Evolutionary conservation across 1,140 invertebrate genomes (phyloP), one percentile per base, ranked within the genome.

Genomic region (Harlomillsia oculata): DNA sequence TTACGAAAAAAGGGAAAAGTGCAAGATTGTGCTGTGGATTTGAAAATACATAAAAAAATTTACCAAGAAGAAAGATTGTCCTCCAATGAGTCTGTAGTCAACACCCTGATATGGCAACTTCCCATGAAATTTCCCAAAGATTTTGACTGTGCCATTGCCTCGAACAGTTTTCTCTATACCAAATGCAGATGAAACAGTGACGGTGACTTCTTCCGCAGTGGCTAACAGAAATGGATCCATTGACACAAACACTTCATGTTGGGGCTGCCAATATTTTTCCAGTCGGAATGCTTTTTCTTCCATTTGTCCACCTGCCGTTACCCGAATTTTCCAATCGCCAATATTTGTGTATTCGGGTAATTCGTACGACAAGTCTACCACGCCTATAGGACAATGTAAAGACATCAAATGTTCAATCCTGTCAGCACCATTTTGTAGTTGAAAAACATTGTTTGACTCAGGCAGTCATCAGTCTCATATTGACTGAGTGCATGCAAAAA

Each of bases 281-380:
- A 78, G 70, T 44, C 69, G 66, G 32, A 77, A 71, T 29, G 39
- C 56, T 54, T 74, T 71, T 52, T 76, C 71, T 60, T 77, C 71
- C 8, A 70, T 64, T 65, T 78, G 76, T 2, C 68, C 68, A 26
- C 70, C 66, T 6, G 73, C 74, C 49, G 69, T 66, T 4, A 73
- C 71, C 49, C 70, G 64, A 18, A 78, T 73, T 48, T 65, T 75
- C 76, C 76, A 78, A 54, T 67, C 69, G 0, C 76, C 76, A 37
- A 69, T 63, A 60, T 71, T 68, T 8, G 71, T 66, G 34, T 75
- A 64, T 52, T 66, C 64, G 0, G 75, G 74, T 6, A 75, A 60
- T 25, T 68, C 63, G 55, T 73, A 74, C 3, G 51, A 44, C 5
- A 72, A 55, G 40, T 69, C 74, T 0, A 72, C 65, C 6, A 75